These are phyloP conservation scores for Mastomys natalensis DNA, from an alignment of 2,113 vertebrate genomes.

Conservation along the genomic window DNA sequence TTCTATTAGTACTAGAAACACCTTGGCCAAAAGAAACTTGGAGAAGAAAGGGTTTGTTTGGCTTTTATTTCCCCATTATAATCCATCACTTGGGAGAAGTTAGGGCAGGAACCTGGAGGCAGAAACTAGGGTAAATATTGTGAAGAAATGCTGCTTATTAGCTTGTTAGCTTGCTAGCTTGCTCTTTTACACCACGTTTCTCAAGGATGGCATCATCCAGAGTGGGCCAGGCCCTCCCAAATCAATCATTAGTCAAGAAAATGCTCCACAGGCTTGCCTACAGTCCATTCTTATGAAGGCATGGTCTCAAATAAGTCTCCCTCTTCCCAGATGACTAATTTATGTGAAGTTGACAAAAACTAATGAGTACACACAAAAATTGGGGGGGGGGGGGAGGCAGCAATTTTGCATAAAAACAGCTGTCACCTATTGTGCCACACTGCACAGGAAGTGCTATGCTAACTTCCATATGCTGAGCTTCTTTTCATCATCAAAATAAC, in stretches of 20 bases:
- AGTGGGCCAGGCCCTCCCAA: background rate
- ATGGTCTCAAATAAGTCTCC: background rate
- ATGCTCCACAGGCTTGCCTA: background rate
- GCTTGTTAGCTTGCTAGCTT: background rate
- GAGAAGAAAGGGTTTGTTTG: background rate
- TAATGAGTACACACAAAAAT: background rate
- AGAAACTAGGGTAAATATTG: background rate
- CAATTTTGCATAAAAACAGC: background rate
- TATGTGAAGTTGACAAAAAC: background rate
- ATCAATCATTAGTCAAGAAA: background rate
- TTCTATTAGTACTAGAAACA: background rate
- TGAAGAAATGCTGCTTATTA: too few relatives aligned
- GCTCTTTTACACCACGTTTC: background rate
- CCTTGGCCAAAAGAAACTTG: background rate
- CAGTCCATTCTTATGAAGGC: background rate
- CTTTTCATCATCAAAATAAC: constrained; percentile 2
- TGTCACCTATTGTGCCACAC: background rate
- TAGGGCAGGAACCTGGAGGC: background rate
- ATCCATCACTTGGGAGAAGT: background rate
- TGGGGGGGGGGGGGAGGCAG: background rate
- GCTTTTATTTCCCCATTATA: background rate
- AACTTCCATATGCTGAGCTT: background rate
- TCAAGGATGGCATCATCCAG: background rate
- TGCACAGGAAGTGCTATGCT: background rate
- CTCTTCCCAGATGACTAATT: background rate